These are phyloP conservation scores for Ramphastos sulfuratus DNA, from an alignment of 2,113 vertebrate genomes.

Conservation along the genomic window DNA sequence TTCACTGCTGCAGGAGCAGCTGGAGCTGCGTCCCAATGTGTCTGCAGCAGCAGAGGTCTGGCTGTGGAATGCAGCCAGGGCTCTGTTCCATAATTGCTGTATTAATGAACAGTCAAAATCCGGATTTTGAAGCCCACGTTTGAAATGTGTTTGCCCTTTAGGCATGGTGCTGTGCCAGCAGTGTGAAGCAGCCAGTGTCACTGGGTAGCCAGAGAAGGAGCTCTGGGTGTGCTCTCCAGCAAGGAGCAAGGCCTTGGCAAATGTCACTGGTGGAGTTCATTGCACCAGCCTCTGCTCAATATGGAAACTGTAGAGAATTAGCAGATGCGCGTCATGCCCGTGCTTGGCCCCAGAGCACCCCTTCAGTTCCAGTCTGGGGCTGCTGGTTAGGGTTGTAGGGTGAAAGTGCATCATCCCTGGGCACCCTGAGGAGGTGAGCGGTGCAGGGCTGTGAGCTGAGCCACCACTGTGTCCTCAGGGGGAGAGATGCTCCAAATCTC, in stretches of 20 bases:
- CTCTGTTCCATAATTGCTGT: neutral
- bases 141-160: conserved; percentile 15
- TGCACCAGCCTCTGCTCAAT: accelerated
- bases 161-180: neutral
- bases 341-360: neutral
- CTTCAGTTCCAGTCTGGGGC: accelerated
- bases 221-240: neutral
- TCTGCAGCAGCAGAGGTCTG: neutral
- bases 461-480: accelerated
- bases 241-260: neutral
- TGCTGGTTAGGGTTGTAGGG: accelerated
- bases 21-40: neutral
- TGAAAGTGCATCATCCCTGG: accelerated
- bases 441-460: accelerated
- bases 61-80: neutral
- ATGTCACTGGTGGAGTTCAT: neutral
- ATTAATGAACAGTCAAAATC: conserved; percentile 41
- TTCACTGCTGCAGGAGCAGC: neutral
- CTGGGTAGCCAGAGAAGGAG: neutral
- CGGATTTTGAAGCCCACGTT: conserved; percentile 34
- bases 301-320: accelerated
- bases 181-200: neutral
- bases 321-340: accelerated
- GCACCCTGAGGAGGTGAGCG: accelerated
- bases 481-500: neutral